Evolutionary conservation across 2,113 vertebrate species (phyloP).

Genomic region (Centrocercus urophasianus): DNA sequence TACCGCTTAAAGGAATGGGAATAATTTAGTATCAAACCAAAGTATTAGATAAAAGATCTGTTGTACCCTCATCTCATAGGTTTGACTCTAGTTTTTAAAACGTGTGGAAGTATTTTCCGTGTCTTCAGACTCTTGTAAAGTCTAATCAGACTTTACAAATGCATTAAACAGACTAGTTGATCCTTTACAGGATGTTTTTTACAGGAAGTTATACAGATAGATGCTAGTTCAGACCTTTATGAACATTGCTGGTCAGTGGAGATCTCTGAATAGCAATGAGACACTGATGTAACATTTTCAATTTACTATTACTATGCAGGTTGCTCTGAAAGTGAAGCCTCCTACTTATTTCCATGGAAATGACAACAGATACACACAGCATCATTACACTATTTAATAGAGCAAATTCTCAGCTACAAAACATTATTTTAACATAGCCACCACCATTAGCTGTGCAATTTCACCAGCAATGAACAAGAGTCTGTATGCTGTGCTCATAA

Average conservation of each 20-base stretch:
- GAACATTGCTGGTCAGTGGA: slow-evolving; percentile 31
- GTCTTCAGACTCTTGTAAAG: not conserved
- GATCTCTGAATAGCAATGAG: slow-evolving; percentile 5
- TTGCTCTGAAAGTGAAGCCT: not conserved
- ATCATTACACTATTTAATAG: not conserved
- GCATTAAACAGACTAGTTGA: not conserved
- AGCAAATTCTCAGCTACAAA: too few relatives aligned
- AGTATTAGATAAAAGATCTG: slow-evolving; percentile 49
- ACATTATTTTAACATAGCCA: too few relatives aligned
- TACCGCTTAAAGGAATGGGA: slow-evolving; percentile 56
- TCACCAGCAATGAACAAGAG: too few relatives aligned
- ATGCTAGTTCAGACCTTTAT: slow-evolving; percentile 44
- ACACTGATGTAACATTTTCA: slow-evolving; percentile 6
- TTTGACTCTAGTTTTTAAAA: not conserved
- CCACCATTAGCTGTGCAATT: too few relatives aligned
- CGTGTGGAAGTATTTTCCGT: slow-evolving; percentile 6
- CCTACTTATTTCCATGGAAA: not conserved
- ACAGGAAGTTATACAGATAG: not conserved
- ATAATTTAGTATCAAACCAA: slow-evolving; percentile 68
- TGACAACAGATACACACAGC: not conserved
- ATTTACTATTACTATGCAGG: slow-evolving; percentile 2
- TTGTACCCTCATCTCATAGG: slow-evolving; percentile 11
- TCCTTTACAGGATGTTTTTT: not conserved
- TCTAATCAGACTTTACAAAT: slow-evolving; percentile 2
- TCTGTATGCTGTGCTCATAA: too few relatives aligned